phyloP scores from a whole-genome alignment of 2,888 invertebrate genomes.

The Megaustenia siamemsis region DNA sequence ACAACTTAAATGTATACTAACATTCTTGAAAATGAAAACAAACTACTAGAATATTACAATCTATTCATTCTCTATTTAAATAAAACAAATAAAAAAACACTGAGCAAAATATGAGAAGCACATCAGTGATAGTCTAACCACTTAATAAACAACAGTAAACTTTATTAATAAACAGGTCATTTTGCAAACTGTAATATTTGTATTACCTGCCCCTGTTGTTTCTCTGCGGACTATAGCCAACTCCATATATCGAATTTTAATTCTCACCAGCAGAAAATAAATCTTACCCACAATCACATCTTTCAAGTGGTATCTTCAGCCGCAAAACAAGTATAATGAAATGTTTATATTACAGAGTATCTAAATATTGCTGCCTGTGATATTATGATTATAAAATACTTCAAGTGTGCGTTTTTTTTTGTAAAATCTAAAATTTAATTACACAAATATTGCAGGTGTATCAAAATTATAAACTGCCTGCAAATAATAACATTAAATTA shows the following conservation, averaged over 20 bases:
- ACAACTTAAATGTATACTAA: too few species aligned
- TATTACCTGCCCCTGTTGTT: slow-evolving; percentile 90
- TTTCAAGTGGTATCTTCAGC: slow-evolving; percentile 92
- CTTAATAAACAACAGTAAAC: neutral
- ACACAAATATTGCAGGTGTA: too few species aligned
- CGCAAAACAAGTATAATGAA: slow-evolving; percentile 21
- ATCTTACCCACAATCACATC: slow-evolving; percentile 99
- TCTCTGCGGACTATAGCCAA: slow-evolving; percentile 99
- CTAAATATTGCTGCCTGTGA: too few species aligned
- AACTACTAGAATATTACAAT: neutral
- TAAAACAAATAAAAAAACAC: neutral
- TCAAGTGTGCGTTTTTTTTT: too few species aligned
- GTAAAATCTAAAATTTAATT: too few species aligned
- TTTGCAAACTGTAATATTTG: neutral
- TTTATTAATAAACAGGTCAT: neutral
- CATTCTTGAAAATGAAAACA: too few species aligned
- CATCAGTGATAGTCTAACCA: neutral
- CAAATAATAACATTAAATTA: too few species aligned
- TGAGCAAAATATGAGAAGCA: slow-evolving; percentile 5
- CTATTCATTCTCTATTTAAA: too few species aligned
- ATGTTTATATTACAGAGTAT: neutral
- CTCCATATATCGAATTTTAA: slow-evolving; percentile 99
- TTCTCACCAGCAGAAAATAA: slow-evolving; percentile 98
- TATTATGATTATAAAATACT: too few species aligned
- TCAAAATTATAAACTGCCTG: too few species aligned